Conservation (phyloP, 2,888 invertebrate genomes). For the Chalcosyrphus nemorum region DNA sequence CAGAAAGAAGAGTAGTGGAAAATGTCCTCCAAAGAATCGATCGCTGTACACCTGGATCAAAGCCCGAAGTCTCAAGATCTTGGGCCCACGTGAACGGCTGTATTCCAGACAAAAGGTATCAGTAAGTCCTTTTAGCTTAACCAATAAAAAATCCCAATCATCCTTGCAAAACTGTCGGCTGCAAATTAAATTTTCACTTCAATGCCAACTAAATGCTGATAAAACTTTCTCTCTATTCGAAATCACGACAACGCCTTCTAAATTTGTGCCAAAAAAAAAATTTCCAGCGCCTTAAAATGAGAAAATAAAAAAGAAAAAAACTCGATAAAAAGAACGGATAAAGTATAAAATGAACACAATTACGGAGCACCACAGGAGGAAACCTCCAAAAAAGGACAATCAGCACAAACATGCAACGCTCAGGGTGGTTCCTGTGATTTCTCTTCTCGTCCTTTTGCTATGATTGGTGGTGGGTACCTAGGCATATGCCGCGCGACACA, state of each 20-base stretch:
- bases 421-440: slow-evolving; percentile 19
- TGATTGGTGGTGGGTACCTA: slow-evolving; percentile 59
- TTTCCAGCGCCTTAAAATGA: background rate
- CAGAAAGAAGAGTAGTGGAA: too few relatives aligned
- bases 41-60: too few relatives aligned
- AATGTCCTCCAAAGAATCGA: too few relatives aligned
- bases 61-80: too few relatives aligned
- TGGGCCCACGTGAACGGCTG: too few relatives aligned
- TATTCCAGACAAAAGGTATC: too few relatives aligned
- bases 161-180: background rate
- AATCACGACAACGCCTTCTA: slow-evolving; percentile 66
- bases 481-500: slow-evolving; percentile 49
- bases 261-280: slow-evolving; percentile 52
- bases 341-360: slow-evolving; percentile 40
- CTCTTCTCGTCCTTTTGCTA: slow-evolving; percentile 11
- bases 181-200: background rate
- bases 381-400: slow-evolving; percentile 62
- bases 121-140: too few relatives aligned
- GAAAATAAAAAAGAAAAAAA: slow-evolving; percentile 5
- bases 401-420: slow-evolving; percentile 63
- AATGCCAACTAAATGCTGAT: background rate
- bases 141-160: too few relatives aligned
- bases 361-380: slow-evolving; percentile 13
- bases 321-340: background rate
- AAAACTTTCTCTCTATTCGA: background rate